Evolutionary conservation across 2,113 vertebrate species (phyloP).

Genomic region (Carollia perspicillata): DNA sequence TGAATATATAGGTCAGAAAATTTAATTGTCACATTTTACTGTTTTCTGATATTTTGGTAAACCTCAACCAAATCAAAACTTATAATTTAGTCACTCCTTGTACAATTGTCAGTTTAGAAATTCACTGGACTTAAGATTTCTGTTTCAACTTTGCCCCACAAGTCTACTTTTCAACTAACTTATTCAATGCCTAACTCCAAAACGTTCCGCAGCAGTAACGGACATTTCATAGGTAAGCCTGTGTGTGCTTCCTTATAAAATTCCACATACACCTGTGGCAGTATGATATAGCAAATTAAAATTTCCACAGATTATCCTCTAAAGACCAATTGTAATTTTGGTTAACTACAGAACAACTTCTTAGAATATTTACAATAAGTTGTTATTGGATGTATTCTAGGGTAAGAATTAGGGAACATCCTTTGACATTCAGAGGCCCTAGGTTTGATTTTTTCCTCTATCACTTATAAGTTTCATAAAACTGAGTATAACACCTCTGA

Average conservation of each 20-base stretch:
- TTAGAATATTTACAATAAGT: background rate
- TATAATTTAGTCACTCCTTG: background rate
- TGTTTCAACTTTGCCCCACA: background rate
- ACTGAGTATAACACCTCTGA: background rate
- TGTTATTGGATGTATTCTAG: background rate
- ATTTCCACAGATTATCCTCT: background rate
- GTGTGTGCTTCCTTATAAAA: background rate
- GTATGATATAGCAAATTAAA: background rate
- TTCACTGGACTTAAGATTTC: background rate
- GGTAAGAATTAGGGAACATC: background rate
- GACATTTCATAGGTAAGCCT: background rate
- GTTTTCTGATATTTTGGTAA: background rate
- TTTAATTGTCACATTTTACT: background rate
- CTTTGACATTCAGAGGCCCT: background rate
- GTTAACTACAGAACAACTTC: background rate
- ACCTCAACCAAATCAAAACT: background rate
- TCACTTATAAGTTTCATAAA: background rate
- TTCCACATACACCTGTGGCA: background rate
- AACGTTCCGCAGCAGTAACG: background rate
- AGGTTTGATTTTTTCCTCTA: background rate
- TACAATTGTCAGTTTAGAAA: background rate
- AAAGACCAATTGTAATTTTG: background rate
- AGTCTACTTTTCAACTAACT: background rate
- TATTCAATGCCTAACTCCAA: background rate
- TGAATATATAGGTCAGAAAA: background rate